Conservation (phyloP, 2,113 vertebrate genomes). For the Dinomys branickii region DNA sequence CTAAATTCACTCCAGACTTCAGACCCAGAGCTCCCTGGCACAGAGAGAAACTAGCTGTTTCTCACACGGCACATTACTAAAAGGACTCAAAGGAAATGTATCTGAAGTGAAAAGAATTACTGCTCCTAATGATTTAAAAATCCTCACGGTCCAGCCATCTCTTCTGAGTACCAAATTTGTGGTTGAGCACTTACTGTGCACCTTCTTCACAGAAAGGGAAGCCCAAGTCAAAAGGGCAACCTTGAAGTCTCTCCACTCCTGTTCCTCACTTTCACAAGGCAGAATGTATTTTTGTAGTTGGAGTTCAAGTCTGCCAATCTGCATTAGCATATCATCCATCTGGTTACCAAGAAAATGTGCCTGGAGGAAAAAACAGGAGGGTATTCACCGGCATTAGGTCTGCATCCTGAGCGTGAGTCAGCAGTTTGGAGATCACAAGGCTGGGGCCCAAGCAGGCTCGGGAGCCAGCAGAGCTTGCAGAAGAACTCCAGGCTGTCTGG, state of each 20-base stretch:
- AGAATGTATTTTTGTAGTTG: conserved; percentile 74
- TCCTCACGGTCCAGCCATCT: not conserved
- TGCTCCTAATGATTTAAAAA: not conserved
- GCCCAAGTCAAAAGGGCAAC: conserved; percentile 20
- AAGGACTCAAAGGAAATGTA: conserved; percentile 34
- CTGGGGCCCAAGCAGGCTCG: not conserved
- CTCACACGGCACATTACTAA: conserved; percentile 26
- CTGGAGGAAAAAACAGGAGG: conserved; percentile 61
- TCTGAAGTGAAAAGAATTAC: conserved; percentile 27
- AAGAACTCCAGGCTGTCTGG: not conserved
- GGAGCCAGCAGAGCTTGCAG: not conserved
- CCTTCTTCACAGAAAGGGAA: not conserved
- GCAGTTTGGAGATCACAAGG: conserved; percentile 74
- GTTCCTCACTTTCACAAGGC: conserved; percentile 58
- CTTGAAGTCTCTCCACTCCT: conserved; percentile 74
- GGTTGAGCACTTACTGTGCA: not conserved
- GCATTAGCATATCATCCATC: conserved; percentile 80
- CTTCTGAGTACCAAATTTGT: not conserved
- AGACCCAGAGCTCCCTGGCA: conserved; percentile 56
- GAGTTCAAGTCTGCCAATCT: conserved; percentile 75
- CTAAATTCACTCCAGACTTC: conserved; percentile 49
- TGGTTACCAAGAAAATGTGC: conserved; percentile 78
- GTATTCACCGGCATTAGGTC: conserved; percentile 67
- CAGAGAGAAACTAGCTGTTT: not conserved
- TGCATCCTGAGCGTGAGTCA: conserved; percentile 79